A percentile compares a stretch with the other conserved stretches of the same genome.
Conservation (phyloP, 2,888 invertebrate genomes). For the Asteroscopus sphinx region DNA sequence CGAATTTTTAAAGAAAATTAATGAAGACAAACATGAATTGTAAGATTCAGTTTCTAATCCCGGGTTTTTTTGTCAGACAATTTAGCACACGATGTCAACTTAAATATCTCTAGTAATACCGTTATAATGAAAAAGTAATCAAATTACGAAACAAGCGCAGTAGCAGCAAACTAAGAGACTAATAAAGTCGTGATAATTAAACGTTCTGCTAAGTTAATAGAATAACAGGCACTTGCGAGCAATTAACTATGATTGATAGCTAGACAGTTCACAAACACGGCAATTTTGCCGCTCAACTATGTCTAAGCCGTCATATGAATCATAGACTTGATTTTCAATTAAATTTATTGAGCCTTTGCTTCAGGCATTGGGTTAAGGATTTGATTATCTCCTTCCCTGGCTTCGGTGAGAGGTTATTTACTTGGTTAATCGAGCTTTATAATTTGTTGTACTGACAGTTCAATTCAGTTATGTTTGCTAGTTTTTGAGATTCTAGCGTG, state of each 20-base stretch:
- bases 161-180: constrained; percentile 17
- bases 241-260: constrained; percentile 57
- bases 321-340: constrained; percentile 54
- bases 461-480: constrained; percentile 17
- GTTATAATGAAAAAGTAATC: not conserved
- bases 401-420: constrained; percentile 50
- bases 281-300: constrained; percentile 46
- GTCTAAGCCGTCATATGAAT: constrained; percentile 46
- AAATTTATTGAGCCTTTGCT: constrained; percentile 48
- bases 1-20: not conserved
- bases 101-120: too few species aligned
- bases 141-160: constrained; percentile 1
- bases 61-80: too few species aligned
- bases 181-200: constrained; percentile 49
- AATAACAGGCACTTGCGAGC: constrained; percentile 54
- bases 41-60: too few species aligned
- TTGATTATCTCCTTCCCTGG: constrained; percentile 46
- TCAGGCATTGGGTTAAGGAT: constrained; percentile 49
- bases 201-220: constrained; percentile 52
- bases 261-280: constrained; percentile 49
- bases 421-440: constrained; percentile 44
- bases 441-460: constrained; percentile 46
- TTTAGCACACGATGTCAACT: too few species aligned
- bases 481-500: constrained; percentile 5
- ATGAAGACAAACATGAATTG: too few species aligned